A percentile compares a stretch with the other conserved stretches of the same genome.
Evolutionary conservation across 2,113 vertebrate species (phyloP).

Genomic region (Lipotes vexillifer): DNA sequence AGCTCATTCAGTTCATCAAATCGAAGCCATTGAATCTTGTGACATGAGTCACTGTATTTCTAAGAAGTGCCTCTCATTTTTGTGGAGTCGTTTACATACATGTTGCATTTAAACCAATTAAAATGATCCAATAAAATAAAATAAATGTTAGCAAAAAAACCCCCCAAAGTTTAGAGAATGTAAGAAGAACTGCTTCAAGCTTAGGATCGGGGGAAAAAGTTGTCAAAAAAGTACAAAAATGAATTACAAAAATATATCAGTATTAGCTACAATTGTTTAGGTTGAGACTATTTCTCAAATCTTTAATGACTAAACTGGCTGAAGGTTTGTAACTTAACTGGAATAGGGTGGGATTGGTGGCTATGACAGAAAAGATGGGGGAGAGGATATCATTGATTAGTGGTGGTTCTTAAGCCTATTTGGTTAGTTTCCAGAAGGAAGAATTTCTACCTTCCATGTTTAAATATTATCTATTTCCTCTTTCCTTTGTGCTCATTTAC

Average conservation of each 20-base stretch:
- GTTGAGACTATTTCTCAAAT: not conserved
- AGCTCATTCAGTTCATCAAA: not conserved
- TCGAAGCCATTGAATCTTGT: not conserved
- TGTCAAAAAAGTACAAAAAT: not conserved
- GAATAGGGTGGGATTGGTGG: too few species aligned
- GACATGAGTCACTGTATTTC: not conserved
- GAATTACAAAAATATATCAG: not conserved
- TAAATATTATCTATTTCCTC: not conserved
- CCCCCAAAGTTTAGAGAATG: not conserved
- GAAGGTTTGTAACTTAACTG: not conserved
- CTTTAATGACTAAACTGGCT: not conserved
- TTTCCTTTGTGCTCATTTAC: not conserved
- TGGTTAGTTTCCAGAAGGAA: not conserved
- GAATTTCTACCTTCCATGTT: too few species aligned
- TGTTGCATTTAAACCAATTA: not conserved
- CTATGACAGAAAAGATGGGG: fast-evolving
- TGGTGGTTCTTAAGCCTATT: not conserved
- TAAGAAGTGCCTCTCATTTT: slow-evolving; percentile 24
- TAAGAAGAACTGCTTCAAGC: not conserved
- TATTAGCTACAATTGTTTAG: not conserved
- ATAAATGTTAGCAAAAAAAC: not conserved
- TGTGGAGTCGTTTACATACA: not conserved
- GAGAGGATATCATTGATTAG: fast-evolving
- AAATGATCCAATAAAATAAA: not conserved
- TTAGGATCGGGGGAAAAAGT: not conserved